Evolutionary conservation across 2,888 invertebrate species (phyloP).

Genomic region (Apoda limacodes): DNA sequence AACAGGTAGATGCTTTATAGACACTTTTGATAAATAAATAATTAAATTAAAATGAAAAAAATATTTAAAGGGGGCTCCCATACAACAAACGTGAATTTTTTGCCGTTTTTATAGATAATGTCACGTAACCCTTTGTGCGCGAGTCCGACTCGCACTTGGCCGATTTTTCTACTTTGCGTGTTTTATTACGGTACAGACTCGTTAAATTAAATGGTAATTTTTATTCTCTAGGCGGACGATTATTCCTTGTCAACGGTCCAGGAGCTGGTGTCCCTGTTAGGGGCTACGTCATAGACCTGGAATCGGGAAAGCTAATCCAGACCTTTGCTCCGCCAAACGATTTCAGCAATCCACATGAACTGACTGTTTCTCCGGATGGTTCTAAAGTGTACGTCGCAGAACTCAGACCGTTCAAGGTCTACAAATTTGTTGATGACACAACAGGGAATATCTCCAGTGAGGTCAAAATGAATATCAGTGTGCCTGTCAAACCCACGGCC

Average conservation of each 20-base stretch:
- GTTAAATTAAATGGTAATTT: too few relatives aligned
- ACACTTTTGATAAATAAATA: too few relatives aligned
- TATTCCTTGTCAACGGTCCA: slow-evolving; percentile 83
- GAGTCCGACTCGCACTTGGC: too few relatives aligned
- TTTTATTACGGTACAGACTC: too few relatives aligned
- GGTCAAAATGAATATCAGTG: slow-evolving; percentile 18
- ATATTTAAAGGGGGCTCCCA: too few relatives aligned
- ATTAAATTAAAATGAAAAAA: too few relatives aligned
- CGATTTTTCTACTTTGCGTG: too few relatives aligned
- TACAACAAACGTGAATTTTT: too few relatives aligned
- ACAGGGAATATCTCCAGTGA: slow-evolving; percentile 25
- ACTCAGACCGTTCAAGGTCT: slow-evolving; percentile 73
- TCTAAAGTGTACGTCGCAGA: slow-evolving; percentile 81
- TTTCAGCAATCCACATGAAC: slow-evolving; percentile 82
- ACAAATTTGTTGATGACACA: slow-evolving; percentile 46
- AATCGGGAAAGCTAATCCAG: slow-evolving; percentile 66
- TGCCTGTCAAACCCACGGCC: slow-evolving; percentile 52
- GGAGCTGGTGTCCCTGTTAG: slow-evolving; percentile 61
- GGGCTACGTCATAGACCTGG: slow-evolving; percentile 79
- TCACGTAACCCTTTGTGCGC: too few relatives aligned
- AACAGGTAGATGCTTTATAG: too few relatives aligned
- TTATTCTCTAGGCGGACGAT: slow-evolving; percentile 76
- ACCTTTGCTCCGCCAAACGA: slow-evolving; percentile 71
- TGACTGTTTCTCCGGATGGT: slow-evolving; percentile 79
- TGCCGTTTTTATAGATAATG: too few relatives aligned